These are phyloP conservation scores for Pedicia rivosa DNA, from an alignment of 2,888 invertebrate species.

Conservation along the genomic window DNA sequence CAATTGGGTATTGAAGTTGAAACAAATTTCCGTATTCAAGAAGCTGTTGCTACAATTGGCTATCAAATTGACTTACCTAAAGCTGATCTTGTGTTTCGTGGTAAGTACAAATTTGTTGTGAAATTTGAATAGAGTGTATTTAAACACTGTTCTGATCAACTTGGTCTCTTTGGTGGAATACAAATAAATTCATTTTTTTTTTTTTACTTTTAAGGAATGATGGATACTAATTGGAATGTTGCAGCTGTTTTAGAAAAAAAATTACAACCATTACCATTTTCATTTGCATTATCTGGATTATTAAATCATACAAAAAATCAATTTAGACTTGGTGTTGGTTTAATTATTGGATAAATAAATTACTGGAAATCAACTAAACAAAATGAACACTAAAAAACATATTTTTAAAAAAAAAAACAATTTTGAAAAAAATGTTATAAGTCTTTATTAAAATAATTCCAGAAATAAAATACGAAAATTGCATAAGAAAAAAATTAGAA, in stretches of 20 bases:
- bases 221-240: slow-evolving; percentile 86
- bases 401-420: no score
- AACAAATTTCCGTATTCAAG: slow-evolving; percentile 78
- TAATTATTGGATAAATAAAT: slow-evolving; percentile 68
- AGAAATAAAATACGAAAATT: no score
- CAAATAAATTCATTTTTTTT: slow-evolving; percentile 13
- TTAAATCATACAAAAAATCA: slow-evolving; percentile 86
- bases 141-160: background rate
- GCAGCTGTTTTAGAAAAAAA: slow-evolving; percentile 91
- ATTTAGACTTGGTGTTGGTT: slow-evolving; percentile 85
- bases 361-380: no score
- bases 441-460: no score
- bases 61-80: slow-evolving; percentile 93
- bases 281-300: slow-evolving; percentile 80
- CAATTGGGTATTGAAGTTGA: slow-evolving; percentile 90
- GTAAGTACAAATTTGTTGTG: slow-evolving; percentile 35
- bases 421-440: no score
- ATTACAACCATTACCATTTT: slow-evolving; percentile 82
- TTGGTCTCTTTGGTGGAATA: slow-evolving; percentile 8
- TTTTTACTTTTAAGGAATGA: slow-evolving; percentile 48
- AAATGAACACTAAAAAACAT: no score
- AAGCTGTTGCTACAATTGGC: slow-evolving; percentile 79
- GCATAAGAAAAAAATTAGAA: no score
- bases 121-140: background rate
- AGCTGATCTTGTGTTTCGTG: slow-evolving; percentile 86